Evolutionary conservation across 2,113 vertebrate genomes (phyloP), one percentile per base, ranked within the genome.

Genomic region (Regulus satrapa): DNA sequence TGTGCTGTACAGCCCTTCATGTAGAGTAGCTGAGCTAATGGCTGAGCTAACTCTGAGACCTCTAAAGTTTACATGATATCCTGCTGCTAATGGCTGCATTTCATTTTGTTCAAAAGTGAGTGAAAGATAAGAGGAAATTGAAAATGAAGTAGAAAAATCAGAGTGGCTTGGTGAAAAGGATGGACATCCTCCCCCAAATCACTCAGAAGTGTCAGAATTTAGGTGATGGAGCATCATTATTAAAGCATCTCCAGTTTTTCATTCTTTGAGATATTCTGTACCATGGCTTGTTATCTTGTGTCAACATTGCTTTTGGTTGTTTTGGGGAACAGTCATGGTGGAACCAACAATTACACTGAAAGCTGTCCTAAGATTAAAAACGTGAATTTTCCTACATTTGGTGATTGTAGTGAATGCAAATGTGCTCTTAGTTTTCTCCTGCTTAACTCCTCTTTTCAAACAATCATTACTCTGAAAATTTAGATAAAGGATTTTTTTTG

Each of bases 301-400:
- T 93, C 91, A 82, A 2, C 54, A 38, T 55, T 14, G 18, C 26
- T 85, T 75, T 61, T 36, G 61, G 7, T 85, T 55, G 32, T 18
- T 66, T 40, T 81, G 61, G 26, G 29, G 41, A 76, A 36, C 8
- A 82, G 40, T 28, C 41, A 32, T 29, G 41, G 18, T 52, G 67
- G 87, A 96, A 91, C 32, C 26, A 89, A 61, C 31, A 75, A 58
- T 81, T 94, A 36, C 28, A 34, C 23, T 69, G 59, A 25, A 74
- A 89, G 32, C 18, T 88, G 61, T 49, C 23, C 34, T 59, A 62
- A 72, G 36, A 56, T 49, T 64, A 76, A 89, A 91, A 91, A 45
- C 23, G 20, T 46, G 32, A 88, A 32, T 15, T 9, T 67, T 77
- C 41, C 34, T 64, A 31, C 14, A 13, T 68, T 82, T 84, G 52